Percentiles rank a stretch among this genome's conserved stretches.
Conservation (phyloP, 2,113 vertebrate species). For the Rhegmatorhina hoffmannsi region DNA sequence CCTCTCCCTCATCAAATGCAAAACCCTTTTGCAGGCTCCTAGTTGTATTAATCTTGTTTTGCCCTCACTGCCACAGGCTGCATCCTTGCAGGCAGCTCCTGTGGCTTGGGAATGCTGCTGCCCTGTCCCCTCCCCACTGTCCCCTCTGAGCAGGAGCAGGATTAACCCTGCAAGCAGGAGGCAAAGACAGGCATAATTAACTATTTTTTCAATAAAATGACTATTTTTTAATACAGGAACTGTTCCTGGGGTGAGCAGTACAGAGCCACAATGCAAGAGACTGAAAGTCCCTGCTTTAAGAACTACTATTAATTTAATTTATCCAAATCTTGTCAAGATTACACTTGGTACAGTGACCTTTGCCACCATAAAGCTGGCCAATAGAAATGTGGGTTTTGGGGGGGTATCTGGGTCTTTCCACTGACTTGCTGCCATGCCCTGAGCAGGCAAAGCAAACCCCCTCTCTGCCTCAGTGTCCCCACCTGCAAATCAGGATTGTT, state of each 20-base stretch:
- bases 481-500: neutral
- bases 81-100: neutral
- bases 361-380: neutral
- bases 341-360: neutral
- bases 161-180: neutral
- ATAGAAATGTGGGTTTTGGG: neutral
- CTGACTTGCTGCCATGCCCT: fast-evolving
- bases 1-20: constrained; percentile 1
- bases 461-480: neutral
- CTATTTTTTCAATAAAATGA: neutral
- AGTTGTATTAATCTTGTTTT: neutral
- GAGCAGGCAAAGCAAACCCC: neutral
- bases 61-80: fast-evolving
- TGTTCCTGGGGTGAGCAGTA: neutral
- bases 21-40: neutral
- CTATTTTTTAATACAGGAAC: neutral
- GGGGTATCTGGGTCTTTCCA: neutral
- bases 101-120: neutral
- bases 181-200: neutral
- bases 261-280: fast-evolving
- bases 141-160: neutral
- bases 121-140: fast-evolving
- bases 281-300: neutral
- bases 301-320: neutral
- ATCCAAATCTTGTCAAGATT: neutral